Percentiles rank a stretch among this genome's conserved stretches.
These are phyloP conservation scores for Strigamia maritima DNA, from an alignment of 2,888 invertebrate species.

Conservation along the genomic window DNA sequence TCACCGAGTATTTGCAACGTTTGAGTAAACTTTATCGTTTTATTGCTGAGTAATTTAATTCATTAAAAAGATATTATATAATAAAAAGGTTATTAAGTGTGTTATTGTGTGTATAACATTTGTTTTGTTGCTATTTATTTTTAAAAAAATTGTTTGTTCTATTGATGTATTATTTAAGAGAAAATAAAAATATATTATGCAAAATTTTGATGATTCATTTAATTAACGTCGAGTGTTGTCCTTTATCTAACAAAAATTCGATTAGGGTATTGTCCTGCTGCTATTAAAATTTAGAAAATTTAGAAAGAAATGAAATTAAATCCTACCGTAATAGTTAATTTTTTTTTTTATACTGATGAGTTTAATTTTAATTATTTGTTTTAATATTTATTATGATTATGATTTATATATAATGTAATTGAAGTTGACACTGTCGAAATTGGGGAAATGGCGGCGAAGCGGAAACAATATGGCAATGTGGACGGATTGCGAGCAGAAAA, in stretches of 20 bases:
- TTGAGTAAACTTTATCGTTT: constrained; percentile 57
- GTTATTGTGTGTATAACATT: not conserved
- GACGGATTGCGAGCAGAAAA: not conserved
- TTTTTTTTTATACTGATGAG: no score
- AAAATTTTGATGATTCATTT: not conserved
- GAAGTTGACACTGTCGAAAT: no score
- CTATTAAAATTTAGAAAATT: not conserved
- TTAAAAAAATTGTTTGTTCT: not conserved
- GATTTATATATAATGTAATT: no score
- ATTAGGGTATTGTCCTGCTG: not conserved
- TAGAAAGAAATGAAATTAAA: not conserved
- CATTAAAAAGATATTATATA: no score
- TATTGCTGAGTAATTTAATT: constrained; percentile 36
- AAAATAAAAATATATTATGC: not conserved
- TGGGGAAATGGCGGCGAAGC: not conserved
- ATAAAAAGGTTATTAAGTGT: not conserved
- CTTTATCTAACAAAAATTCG: not conserved
- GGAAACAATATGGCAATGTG: not conserved
- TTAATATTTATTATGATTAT: no score
- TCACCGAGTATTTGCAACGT: constrained; percentile 59
- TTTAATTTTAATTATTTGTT: no score
- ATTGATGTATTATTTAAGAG: not conserved
- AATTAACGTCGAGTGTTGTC: not conserved
- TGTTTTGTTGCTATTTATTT: no score
- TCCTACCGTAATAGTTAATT: no score